phyloP scores from a whole-genome alignment of 2,888 invertebrate genomes.

The Lordiphosa andalusiaca region DNA sequence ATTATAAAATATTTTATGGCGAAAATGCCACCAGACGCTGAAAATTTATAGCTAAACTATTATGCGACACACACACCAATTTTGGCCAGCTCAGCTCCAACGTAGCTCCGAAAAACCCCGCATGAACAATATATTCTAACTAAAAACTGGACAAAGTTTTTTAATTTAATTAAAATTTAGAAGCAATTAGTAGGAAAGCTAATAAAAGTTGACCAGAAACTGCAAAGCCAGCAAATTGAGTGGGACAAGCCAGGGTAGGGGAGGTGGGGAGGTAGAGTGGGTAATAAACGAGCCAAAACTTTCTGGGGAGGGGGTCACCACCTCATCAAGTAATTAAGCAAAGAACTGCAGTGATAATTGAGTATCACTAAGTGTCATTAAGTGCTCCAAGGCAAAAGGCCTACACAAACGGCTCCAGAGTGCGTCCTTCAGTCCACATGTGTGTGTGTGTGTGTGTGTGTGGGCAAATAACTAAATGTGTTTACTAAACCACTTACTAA shows the following conservation, averaged over 20 bases:
- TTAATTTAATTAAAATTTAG: conserved; percentile 72
- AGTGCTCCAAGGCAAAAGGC: conserved; percentile 45
- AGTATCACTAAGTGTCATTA: conserved; percentile 71
- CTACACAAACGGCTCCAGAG: conserved; percentile 13
- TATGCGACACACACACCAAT: conserved; percentile 38
- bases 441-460: conserved; percentile 6
- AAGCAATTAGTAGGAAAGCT: conserved; percentile 72
- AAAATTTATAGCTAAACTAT: conserved; percentile 70
- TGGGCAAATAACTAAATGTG: conserved; percentile 72
- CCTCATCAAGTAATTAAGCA: conserved; percentile 58
- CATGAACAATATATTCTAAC: conserved; percentile 58
- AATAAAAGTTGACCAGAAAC: conserved; percentile 68
- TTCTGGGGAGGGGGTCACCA: not conserved
- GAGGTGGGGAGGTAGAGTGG: conserved; percentile 13
- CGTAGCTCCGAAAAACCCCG: conserved; percentile 28
- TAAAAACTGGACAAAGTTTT: conserved; percentile 61
- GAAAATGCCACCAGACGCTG: conserved; percentile 59
- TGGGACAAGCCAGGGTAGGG: conserved; percentile 1
- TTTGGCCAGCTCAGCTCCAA: conserved; percentile 51
- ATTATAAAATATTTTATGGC: conserved; percentile 69
- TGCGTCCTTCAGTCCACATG: conserved; percentile 10
- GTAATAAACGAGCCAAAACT: conserved; percentile 37
- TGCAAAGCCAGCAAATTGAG: conserved; percentile 40
- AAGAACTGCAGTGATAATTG: conserved; percentile 66
- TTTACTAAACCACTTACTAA: conserved; percentile 75